Percentiles rank a stretch among this genome's conserved stretches.
phyloP scores from a whole-genome alignment of 2,888 invertebrate genomes.

The Dysmachus trigonus region DNA sequence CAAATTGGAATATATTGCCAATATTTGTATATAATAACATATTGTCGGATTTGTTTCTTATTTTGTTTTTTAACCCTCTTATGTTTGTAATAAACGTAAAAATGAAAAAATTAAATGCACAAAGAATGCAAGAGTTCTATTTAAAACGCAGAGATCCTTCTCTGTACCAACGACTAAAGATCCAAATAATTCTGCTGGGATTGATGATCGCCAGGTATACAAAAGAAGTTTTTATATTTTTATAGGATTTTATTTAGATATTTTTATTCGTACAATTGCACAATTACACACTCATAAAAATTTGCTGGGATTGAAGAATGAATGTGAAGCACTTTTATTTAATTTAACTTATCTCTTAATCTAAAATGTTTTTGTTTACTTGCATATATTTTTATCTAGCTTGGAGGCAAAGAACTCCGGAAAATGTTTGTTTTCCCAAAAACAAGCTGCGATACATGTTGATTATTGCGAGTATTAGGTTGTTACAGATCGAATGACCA shows the following conservation, averaged over 20 bases:
- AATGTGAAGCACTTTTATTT: neutral
- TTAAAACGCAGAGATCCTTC: slow-evolving; percentile 91
- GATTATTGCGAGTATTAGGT: too few species aligned
- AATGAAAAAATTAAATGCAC: slow-evolving; percentile 25
- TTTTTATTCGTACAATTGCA: neutral
- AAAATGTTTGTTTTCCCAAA: too few species aligned
- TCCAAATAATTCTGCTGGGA: slow-evolving; percentile 65
- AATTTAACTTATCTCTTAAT: neutral
- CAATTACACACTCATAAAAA: neutral
- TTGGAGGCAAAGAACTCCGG: neutral
- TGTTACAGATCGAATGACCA: too few species aligned
- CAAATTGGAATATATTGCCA: neutral
- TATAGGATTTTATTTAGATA: slow-evolving; percentile 13
- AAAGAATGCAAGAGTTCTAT: slow-evolving; percentile 78
- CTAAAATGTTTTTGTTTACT: neutral
- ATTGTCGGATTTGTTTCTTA: slow-evolving; percentile 1
- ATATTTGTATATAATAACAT: slow-evolving; percentile 3
- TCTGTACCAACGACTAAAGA: slow-evolving; percentile 92
- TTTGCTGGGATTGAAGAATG: neutral
- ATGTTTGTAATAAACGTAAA: slow-evolving; percentile 10
- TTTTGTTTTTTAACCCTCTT: neutral
- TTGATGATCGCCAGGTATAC: slow-evolving; percentile 65
- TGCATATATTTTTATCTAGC: neutral
- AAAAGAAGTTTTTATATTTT: slow-evolving; percentile 14
- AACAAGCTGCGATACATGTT: neutral